Evolutionary conservation across 2,113 vertebrate species (phyloP), one percentile per base, ranked within the genome.

Genomic region (Pipra filicauda): DNA sequence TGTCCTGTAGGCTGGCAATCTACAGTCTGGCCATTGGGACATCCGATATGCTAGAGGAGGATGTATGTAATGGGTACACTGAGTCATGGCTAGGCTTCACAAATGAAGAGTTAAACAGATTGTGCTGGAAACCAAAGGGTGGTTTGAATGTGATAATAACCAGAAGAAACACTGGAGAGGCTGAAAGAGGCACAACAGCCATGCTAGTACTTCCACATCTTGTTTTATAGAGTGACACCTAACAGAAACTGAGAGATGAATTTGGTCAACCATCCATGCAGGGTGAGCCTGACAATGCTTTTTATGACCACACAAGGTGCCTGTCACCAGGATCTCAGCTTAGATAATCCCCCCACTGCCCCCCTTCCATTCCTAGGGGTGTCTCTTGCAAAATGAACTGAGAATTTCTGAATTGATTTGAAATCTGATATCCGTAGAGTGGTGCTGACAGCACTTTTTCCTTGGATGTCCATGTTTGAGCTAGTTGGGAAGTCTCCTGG

Each of bases 51-150:
- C 18, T 22, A 30, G n/a, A 65, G 44, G 2, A 85, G 33, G 49
- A 41, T 31, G 8, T 8, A 9, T 35, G 5, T 15, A 39, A 72
- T 5, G 7, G 26, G 22, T n/a, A 22, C 3, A 0, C 5, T 44
- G 51, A 70, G 39, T 41, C 39, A 41, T 41, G 39, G 39, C 39
- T 41, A 41, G 39, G 39, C 39, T 41, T 41, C 39, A 41, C 39
- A 41, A 41, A 41, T 41, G 39, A 41, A 61, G 14, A 61, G 9
- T 46, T 52, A 51, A 57, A 61, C 31, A 44, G 37, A 41, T 22
- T 57, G 31, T 35, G 24, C 14, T 55, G 51, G 35, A 70, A 85
- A 33, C 21, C 28, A 15, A 66, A 85, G 33, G 4, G 21, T 10
- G 12, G 12, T 67, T 61, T 67, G 51, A 61, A 55, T 24, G 4